Conservation (phyloP, 1,140 invertebrate species). For the Cataglyphis hispanica region DNA sequence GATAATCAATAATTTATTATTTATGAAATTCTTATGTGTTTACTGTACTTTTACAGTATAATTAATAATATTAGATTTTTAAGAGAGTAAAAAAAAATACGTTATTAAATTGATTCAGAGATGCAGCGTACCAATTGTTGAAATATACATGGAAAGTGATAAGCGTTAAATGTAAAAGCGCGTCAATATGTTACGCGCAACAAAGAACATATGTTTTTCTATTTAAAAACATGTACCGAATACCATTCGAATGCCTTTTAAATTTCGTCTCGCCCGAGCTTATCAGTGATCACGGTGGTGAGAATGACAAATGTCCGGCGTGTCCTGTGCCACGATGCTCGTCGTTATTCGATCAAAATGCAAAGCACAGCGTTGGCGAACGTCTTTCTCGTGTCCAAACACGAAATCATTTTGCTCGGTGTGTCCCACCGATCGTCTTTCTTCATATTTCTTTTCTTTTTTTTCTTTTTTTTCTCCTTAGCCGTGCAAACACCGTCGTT, state of each 20-base stretch:
- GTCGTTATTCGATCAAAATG: conserved; percentile 64
- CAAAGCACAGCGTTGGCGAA: conserved; percentile 38
- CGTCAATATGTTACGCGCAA: conserved; percentile 1
- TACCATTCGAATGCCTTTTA: conserved; percentile 34
- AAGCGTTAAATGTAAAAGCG: neutral
- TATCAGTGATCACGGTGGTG: conserved; percentile 69
- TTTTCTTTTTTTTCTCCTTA: neutral
- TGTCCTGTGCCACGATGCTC: conserved; percentile 44
- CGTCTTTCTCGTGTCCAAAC: conserved; percentile 63
- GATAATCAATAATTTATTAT: neutral
- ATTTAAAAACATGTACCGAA: conserved; percentile 38
- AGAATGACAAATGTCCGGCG: conserved; percentile 71
- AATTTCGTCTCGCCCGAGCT: conserved; percentile 43
- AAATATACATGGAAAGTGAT: neutral
- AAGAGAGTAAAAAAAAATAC: neutral
- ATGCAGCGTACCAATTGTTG: neutral
- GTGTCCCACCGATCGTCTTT: conserved; percentile 9
- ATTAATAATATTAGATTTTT: neutral
- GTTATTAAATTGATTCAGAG: neutral
- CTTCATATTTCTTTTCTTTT: neutral
- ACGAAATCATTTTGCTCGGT: conserved; percentile 37
- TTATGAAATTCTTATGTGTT: conserved; percentile 6
- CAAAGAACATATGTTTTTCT: conserved; percentile 28
- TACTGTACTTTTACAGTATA: neutral
- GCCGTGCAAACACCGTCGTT: conserved; percentile 46